Evolutionary conservation across 2,888 invertebrate species (phyloP).

Genomic region (Oscheius onirici): DNA sequence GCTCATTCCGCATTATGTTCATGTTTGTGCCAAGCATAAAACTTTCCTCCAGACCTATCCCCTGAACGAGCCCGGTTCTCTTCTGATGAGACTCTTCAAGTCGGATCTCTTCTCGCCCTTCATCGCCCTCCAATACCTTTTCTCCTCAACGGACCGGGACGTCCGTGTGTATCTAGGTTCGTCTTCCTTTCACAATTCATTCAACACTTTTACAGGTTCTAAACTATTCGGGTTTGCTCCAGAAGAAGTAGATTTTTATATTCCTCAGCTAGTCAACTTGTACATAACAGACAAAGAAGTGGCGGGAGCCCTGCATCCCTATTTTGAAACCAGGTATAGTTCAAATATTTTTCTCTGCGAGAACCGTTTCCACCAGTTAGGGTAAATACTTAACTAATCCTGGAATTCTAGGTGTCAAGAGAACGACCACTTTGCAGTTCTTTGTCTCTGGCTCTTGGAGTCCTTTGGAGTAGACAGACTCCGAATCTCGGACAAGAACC

Average conservation of each 20-base stretch:
- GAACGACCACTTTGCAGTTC: conserved; percentile 93
- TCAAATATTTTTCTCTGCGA: neutral
- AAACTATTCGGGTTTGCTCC: conserved; percentile 93
- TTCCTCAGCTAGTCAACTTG: conserved; percentile 97
- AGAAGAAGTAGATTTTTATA: conserved; percentile 92
- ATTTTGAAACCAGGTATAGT: conserved; percentile 81
- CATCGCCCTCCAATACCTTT: conserved; percentile 96
- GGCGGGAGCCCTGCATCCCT: conserved; percentile 89
- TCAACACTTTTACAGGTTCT: conserved; percentile 78
- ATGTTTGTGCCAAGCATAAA: neutral
- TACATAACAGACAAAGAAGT: conserved; percentile 97
- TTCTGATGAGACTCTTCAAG: conserved; percentile 88
- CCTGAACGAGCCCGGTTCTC: conserved; percentile 71
- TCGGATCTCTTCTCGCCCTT: conserved; percentile 97
- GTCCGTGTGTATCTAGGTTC: conserved; percentile 92
- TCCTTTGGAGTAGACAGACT: conserved; percentile 85
- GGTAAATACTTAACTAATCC: too few species aligned
- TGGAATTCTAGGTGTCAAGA: conserved; percentile 83
- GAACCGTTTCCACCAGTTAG: neutral
- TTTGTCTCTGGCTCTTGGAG: conserved; percentile 94
- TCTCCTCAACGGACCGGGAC: conserved; percentile 96
- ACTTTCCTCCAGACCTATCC: conserved; percentile 30
- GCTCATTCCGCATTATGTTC: too few species aligned
- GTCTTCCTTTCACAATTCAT: neutral
- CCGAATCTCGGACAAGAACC: conserved; percentile 15